These are phyloP conservation scores for Chalcis sispes DNA, from an alignment of 2,888 invertebrate species.

Conservation along the genomic window DNA sequence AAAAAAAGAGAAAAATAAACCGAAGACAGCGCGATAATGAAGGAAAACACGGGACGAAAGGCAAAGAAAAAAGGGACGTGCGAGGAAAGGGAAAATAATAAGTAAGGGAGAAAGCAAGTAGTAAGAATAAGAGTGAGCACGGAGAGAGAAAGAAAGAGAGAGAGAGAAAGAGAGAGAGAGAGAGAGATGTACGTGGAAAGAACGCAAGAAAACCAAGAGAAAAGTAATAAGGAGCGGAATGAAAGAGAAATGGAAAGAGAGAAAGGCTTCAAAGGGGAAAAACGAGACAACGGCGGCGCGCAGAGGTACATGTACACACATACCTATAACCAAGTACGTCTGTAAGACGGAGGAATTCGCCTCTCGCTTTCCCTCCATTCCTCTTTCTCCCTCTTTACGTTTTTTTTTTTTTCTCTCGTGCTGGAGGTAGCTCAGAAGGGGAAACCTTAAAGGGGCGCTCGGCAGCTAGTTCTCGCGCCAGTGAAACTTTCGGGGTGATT, in stretches of 20 bases:
- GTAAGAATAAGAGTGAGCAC: conserved; percentile 1
- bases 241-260: conserved; percentile 11
- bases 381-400: not conserved
- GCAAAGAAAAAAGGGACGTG: not conserved
- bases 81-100: not conserved
- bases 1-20: conserved; percentile 20
- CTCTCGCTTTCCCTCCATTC: not conserved
- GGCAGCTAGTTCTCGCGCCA: too few species aligned
- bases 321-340: not conserved
- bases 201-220: conserved; percentile 9
- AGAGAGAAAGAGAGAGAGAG: not conserved
- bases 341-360: conserved; percentile 19
- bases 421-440: too few species aligned
- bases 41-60: conserved; percentile 1
- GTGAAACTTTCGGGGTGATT: conserved; percentile 49
- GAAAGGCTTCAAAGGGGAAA: conserved; percentile 19
- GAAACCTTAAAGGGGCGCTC: conserved; percentile 44
- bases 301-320: not conserved
- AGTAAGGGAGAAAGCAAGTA: conserved; percentile 7
- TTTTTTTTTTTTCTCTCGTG: too few species aligned
- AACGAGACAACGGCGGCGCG: conserved; percentile 17
- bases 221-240: conserved; percentile 40
- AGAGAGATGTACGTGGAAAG: too few species aligned
- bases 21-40: conserved; percentile 40
- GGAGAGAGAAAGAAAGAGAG: conserved; percentile 14